A percentile compares a stretch with the other conserved stretches of the same genome.
Conservation (phyloP, 2,113 vertebrate genomes). For the Oncorhynchus nerka region DNA sequence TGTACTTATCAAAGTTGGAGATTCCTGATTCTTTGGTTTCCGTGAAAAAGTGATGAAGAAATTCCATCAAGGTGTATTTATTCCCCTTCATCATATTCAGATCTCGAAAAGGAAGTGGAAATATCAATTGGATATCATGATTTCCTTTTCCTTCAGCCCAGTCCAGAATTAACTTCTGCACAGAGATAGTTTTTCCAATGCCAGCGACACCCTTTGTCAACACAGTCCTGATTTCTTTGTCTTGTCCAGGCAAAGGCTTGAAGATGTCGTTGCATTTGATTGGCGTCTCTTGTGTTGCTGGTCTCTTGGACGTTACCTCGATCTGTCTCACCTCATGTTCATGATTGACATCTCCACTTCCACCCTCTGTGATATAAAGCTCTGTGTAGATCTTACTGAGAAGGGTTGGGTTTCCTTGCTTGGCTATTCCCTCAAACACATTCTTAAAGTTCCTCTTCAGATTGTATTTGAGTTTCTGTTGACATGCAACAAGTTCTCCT, state of each 20-base stretch:
- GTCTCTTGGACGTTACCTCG: too few relatives aligned
- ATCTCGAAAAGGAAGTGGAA: background rate
- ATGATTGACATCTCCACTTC: background rate
- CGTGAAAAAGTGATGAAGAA: background rate
- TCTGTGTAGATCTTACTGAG: conserved; percentile 24
- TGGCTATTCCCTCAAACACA: background rate
- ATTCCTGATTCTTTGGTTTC: background rate
- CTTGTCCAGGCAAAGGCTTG: background rate
- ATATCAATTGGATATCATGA: background rate
- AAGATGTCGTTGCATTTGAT: too few relatives aligned
- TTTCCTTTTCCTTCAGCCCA: too few relatives aligned
- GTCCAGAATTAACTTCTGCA: too few relatives aligned
- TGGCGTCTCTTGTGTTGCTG: too few relatives aligned
- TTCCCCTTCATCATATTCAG: background rate
- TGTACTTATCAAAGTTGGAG: background rate
- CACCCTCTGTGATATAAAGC: conserved; percentile 34
- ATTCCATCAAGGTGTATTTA: background rate
- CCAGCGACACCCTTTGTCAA: background rate
- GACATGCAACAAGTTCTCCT: background rate
- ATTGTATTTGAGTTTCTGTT: background rate
- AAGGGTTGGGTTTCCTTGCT: background rate
- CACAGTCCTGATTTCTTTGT: background rate
- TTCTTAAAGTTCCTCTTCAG: background rate
- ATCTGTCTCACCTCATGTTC: conserved; percentile 13
- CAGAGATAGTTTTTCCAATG: too few relatives aligned